Percentiles rank a stretch among this genome's conserved stretches.
Evolutionary conservation across 1,140 invertebrate species (phyloP).

Genomic region (Drosophila neocordata): DNA sequence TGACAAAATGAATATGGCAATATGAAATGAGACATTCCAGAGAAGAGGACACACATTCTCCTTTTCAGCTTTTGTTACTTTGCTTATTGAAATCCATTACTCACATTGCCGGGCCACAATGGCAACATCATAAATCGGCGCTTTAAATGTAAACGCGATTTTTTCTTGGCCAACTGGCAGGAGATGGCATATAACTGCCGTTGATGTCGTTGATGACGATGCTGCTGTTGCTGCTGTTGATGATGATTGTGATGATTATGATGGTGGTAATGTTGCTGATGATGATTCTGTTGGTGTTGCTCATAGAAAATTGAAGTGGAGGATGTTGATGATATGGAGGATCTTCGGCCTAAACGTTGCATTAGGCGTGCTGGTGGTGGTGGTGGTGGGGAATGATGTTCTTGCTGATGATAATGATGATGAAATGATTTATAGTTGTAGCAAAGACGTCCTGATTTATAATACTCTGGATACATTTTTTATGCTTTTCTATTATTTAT

Average conservation of each 20-base stretch:
- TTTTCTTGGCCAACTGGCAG: slow-evolving; percentile 26
- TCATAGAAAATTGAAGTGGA: slow-evolving; percentile 14
- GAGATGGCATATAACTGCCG: slow-evolving; percentile 22
- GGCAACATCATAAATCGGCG: slow-evolving; percentile 7
- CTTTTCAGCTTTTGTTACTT: no score
- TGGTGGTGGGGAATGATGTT: not conserved
- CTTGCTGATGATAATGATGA: not conserved
- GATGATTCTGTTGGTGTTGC: not conserved
- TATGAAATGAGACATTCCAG: no score
- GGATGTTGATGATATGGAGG: slow-evolving; percentile 1
- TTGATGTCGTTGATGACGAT: no score
- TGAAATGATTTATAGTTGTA: slow-evolving; percentile 32
- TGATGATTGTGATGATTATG: no score
- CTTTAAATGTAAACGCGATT: slow-evolving; percentile 16
- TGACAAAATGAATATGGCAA: no score
- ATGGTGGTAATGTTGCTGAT: not conserved
- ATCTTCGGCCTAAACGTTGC: slow-evolving; percentile 6
- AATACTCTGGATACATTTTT: slow-evolving; percentile 43
- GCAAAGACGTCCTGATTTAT: slow-evolving; percentile 24
- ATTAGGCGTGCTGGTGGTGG: not conserved
- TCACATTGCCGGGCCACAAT: slow-evolving; percentile 34
- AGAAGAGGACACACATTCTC: no score
- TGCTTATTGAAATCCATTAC: slow-evolving; percentile 10
- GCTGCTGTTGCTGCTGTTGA: slow-evolving; percentile 11
- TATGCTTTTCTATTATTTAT: not conserved